Evolutionary conservation across 1,140 invertebrate genomes (phyloP).

Genomic region (Cydia pomonella): DNA sequence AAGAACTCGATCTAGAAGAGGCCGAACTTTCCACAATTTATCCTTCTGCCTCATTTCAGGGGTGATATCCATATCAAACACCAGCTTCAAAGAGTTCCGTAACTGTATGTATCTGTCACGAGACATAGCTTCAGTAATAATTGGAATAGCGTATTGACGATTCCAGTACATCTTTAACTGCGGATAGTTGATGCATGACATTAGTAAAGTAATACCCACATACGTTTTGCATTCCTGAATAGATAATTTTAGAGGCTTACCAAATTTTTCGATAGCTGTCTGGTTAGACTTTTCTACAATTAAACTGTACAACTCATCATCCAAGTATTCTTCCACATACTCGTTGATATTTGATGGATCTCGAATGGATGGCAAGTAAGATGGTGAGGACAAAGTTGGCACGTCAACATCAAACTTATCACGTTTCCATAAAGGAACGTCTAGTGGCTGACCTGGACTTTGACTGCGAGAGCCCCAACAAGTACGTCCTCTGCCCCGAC

Average conservation of each 20-base stretch:
- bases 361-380: no score
- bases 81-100: conserved; percentile 6
- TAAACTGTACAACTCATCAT: not conserved
- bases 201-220: not conserved
- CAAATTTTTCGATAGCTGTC: not conserved
- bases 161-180: conserved; percentile 1
- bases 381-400: no score
- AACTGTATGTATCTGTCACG: conserved; percentile 2
- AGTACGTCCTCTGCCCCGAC: not conserved
- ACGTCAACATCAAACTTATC: no score
- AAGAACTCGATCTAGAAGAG: conserved; percentile 1
- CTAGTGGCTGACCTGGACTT: not conserved
- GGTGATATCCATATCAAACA: not conserved
- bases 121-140: conserved; percentile 11
- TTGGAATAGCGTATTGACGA: not conserved
- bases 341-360: no score
- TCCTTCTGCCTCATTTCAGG: not conserved
- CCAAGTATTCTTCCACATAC: not conserved
- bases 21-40: conserved; percentile 1
- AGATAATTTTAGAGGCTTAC: not conserved
- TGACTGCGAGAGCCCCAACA: not conserved
- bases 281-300: conserved; percentile 13
- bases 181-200: conserved; percentile 14
- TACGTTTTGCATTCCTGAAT: no score
- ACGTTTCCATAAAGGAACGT: not conserved